Evolutionary conservation across 2,113 vertebrate species (phyloP).

Genomic region (Orthonyx spaldingii): DNA sequence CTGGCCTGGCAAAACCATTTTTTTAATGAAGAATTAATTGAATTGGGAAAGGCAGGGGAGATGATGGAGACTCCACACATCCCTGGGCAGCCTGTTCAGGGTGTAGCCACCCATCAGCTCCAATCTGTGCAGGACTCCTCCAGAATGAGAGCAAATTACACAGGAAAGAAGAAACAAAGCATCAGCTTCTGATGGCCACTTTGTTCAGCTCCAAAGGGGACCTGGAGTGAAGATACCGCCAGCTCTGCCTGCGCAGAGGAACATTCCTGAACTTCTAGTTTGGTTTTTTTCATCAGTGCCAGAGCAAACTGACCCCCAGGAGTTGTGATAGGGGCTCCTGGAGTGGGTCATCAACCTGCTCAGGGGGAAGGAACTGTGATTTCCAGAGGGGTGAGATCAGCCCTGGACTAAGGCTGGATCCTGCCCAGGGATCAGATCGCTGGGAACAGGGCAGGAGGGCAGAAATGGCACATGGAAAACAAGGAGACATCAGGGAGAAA

Average conservation of each 20-base stretch:
- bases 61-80: not conserved
- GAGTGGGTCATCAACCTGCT: not conserved
- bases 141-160: not conserved
- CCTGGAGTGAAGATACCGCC: not conserved
- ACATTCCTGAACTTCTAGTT: not conserved
- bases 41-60: not conserved
- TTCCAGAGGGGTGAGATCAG: not conserved
- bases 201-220: not conserved
- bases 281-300: not conserved
- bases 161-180: slow-evolving; percentile 11
- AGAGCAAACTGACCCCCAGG: not conserved
- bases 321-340: not conserved
- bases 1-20: not conserved
- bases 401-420: not conserved
- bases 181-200: not conserved
- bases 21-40: too few species aligned
- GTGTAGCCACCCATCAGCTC: not conserved
- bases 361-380: not conserved
- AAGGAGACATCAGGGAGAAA: not conserved
- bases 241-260: not conserved
- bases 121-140: not conserved
- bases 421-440: not conserved
- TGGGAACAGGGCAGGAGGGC: not conserved
- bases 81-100: not conserved
- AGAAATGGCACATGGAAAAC: not conserved